Evolutionary conservation across 1,140 invertebrate species (phyloP).

Genomic region (Lepidurus arcticus): DNA sequence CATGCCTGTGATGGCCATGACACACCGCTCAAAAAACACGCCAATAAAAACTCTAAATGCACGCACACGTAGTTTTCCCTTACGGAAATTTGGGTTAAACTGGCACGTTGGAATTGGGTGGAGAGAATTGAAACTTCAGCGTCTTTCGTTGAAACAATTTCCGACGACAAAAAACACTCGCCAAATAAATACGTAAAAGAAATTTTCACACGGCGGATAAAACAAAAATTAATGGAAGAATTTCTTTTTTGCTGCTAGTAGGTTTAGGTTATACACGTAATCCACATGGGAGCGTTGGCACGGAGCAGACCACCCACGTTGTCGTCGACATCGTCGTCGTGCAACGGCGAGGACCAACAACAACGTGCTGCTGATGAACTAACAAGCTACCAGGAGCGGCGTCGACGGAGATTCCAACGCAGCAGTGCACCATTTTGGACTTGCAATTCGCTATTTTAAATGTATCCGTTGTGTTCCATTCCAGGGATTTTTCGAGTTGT

Average conservation of each 20-base stretch:
- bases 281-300: not conserved
- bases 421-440: constrained; percentile 4
- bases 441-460: not conserved
- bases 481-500: no score
- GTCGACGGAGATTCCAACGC: not conserved
- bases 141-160: no score
- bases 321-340: constrained; percentile 15
- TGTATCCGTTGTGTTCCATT: not conserved
- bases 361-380: not conserved
- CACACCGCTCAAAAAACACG: not conserved
- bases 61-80: no score
- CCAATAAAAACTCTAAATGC: no score
- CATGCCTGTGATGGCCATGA: constrained; percentile 15
- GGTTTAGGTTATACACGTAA: constrained; percentile 9
- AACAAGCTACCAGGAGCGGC: not conserved
- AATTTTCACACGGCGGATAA: no score
- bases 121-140: no score
- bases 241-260: not conserved
- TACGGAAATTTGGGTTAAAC: no score
- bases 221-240: no score
- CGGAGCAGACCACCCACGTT: not conserved
- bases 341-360: not conserved
- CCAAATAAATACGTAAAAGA: no score
- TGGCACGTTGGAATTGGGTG: no score
- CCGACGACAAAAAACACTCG: no score